Conservation (phyloP, 2,113 vertebrate genomes). For the Peromyscus maniculatus region DNA sequence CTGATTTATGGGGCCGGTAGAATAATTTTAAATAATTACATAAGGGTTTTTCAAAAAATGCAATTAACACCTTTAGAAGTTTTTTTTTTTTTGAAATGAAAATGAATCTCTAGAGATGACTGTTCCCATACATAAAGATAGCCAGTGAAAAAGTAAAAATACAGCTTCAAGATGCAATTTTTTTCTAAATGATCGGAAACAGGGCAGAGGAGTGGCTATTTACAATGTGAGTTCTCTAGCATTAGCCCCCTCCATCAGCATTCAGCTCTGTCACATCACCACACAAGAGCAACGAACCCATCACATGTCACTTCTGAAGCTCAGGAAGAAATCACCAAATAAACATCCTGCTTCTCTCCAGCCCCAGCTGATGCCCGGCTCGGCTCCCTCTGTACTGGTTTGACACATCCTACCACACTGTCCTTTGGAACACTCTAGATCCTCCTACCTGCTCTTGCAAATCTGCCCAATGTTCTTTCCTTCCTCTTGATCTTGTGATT, state of each 20-base stretch:
- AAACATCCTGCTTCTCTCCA: constrained; percentile 59
- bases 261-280: background rate
- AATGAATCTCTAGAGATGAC: constrained; percentile 86
- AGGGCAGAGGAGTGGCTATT: background rate
- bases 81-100: constrained; percentile 85
- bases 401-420: constrained; percentile 74
- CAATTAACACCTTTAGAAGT: constrained; percentile 88
- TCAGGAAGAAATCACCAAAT: constrained; percentile 43
- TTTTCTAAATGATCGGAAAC: constrained; percentile 57
- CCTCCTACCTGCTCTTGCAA: constrained; percentile 75
- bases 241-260: background rate
- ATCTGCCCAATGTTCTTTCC: constrained; percentile 70
- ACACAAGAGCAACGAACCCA: background rate
- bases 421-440: constrained; percentile 68
- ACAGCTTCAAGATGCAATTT: constrained; percentile 76
- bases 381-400: constrained; percentile 31
- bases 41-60: constrained; percentile 87
- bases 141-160: constrained; percentile 69
- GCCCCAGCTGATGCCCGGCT: constrained; percentile 47
- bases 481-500: constrained; percentile 78
- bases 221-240: background rate
- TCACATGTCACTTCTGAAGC: background rate
- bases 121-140: constrained; percentile 83
- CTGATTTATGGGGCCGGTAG: constrained; percentile 79
- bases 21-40: constrained; percentile 83